phyloP scores from a whole-genome alignment of 2,797 vertebrate species.

The Garrulus glandarius region DNA sequence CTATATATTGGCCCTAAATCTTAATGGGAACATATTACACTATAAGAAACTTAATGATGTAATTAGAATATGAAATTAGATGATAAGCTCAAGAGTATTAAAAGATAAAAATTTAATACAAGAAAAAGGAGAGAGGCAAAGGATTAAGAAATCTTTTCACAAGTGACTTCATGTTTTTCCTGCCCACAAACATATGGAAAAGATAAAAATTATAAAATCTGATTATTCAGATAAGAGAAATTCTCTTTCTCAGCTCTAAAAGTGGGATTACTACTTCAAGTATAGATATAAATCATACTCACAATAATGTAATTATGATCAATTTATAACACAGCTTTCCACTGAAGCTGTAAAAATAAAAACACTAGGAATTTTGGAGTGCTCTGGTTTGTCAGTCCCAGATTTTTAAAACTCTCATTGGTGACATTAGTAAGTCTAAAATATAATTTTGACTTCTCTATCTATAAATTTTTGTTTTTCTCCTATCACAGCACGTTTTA shows the following conservation, averaged over 20 bases:
- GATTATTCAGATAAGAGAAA: not conserved
- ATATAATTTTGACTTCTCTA: not conserved
- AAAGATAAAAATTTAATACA: not conserved
- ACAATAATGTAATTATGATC: not conserved
- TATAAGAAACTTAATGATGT: not conserved
- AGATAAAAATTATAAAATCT: not conserved
- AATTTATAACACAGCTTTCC: not conserved
- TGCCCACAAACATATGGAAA: not conserved
- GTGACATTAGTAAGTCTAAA: not conserved
- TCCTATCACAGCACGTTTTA: not conserved
- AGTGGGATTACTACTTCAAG: not conserved
- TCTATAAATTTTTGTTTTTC: not conserved
- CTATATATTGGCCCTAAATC: not conserved
- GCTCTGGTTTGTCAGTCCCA: not conserved
- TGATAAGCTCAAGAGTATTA: not conserved
- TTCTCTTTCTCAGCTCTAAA: not conserved
- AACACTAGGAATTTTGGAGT: not conserved
- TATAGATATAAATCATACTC: not conserved
- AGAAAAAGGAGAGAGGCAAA: not conserved
- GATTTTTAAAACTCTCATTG: not conserved
- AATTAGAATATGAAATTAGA: constrained; percentile 17
- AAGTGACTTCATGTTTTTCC: not conserved
- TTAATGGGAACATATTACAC: not conserved
- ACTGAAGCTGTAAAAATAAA: not conserved
- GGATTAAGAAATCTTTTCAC: not conserved